These are phyloP conservation scores for Ctenosaura bakeri DNA, from an alignment of 2,797 vertebrate genomes.

Conservation along the genomic window DNA sequence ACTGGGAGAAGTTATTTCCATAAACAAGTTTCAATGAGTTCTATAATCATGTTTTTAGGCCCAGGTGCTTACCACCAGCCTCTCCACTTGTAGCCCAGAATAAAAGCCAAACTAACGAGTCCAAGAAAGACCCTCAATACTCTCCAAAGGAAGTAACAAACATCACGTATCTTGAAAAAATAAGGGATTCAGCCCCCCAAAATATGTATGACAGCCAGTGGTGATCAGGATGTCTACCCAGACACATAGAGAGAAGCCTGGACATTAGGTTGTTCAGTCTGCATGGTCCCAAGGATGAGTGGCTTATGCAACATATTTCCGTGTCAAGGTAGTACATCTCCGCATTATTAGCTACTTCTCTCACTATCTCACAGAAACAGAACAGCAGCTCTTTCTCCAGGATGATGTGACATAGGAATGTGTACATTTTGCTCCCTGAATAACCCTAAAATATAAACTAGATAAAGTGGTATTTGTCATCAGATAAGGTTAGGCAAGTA, in stretches of 20 bases:
- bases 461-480: background rate
- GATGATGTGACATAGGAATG: too few relatives aligned
- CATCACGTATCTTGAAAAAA: background rate
- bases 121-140: background rate
- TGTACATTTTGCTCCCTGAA: background rate
- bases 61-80: background rate
- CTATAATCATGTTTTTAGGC: background rate
- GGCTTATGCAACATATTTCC: background rate
- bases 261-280: background rate
- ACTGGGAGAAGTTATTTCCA: background rate
- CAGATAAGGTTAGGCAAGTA: background rate
- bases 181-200: background rate
- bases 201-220: background rate
- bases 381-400: background rate
- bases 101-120: background rate
- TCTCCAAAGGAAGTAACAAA: background rate
- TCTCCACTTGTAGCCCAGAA: background rate
- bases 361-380: background rate
- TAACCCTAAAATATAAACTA: background rate
- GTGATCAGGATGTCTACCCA: background rate
- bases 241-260: background rate
- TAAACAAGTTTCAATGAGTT: background rate
- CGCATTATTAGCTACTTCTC: background rate
- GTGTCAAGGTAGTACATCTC: background rate
- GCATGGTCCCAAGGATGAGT: background rate